Conservation (phyloP, 2,888 invertebrate genomes). For the Tetranychus piercei region DNA sequence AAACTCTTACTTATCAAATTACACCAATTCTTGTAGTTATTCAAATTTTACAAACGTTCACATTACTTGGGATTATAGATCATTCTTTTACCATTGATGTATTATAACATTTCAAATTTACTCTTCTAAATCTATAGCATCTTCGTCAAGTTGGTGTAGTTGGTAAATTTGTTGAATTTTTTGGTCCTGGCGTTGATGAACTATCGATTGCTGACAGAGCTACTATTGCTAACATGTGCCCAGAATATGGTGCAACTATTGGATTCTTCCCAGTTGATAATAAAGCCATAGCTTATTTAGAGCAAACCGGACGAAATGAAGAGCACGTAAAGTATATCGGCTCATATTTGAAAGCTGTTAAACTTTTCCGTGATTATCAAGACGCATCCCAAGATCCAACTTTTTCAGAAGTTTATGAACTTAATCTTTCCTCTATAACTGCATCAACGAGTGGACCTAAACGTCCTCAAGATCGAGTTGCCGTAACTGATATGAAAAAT, state of each 20-base stretch:
- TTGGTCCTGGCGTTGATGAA: conserved; percentile 72
- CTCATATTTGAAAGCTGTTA: conserved; percentile 57
- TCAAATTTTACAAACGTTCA: too few species aligned
- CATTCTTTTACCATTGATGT: not conserved
- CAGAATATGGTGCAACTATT: conserved; percentile 90
- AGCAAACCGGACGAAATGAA: conserved; percentile 64
- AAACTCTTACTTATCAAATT: too few species aligned
- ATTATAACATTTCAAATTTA: not conserved
- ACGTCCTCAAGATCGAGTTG: conserved; percentile 83
- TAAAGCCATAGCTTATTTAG: conserved; percentile 57
- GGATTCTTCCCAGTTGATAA: conserved; percentile 83
- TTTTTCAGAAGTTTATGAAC: conserved; percentile 56
- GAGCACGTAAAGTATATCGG: conserved; percentile 51
- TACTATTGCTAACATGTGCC: conserved; percentile 97
- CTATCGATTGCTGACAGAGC: conserved; percentile 89
- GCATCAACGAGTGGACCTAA: conserved; percentile 94
- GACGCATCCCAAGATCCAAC: conserved; percentile 57
- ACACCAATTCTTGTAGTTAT: too few species aligned
- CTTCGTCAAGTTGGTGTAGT: conserved; percentile 84
- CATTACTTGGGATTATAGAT: too few species aligned
- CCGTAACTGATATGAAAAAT: conserved; percentile 67
- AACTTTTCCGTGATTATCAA: conserved; percentile 55
- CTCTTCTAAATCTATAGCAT: conserved; percentile 40
- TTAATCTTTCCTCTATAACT: conserved; percentile 71
- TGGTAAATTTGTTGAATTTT: conserved; percentile 97